phyloP scores from a whole-genome alignment of 2,888 invertebrate species.

The Leptinotarsa tumamoca region DNA sequence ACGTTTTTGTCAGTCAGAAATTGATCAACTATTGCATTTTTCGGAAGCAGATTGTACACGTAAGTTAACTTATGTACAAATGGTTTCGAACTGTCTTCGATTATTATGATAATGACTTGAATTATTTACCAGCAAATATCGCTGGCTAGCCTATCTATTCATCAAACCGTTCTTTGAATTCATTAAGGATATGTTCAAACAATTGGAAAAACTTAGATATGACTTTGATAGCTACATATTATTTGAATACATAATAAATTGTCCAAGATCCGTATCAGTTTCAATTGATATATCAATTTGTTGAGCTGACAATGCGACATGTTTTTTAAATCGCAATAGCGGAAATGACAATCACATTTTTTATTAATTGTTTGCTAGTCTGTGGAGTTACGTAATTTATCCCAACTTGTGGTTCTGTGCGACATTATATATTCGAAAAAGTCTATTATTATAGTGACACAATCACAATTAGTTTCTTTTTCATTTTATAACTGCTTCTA shows the following conservation, averaged over 20 bases:
- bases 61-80: too few species aligned
- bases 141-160: not conserved
- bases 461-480: not conserved
- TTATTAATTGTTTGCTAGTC: conserved; percentile 3
- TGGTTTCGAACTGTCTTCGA: too few species aligned
- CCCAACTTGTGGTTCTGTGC: too few species aligned
- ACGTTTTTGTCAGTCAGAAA: too few species aligned
- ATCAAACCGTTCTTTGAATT: not conserved
- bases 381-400: not conserved
- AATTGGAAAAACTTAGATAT: not conserved
- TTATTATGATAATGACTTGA: too few species aligned
- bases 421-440: not conserved
- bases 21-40: too few species aligned
- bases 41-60: too few species aligned
- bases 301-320: conserved; percentile 2
- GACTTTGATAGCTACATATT: not conserved
- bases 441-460: not conserved
- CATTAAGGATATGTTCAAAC: not conserved
- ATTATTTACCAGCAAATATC: not conserved
- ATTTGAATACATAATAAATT: conserved; percentile 5
- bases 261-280: not conserved
- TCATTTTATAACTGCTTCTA: too few species aligned
- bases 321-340: not conserved
- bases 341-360: not conserved
- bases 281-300: conserved; percentile 9